These are phyloP conservation scores for Choloepus hoffmanni DNA, from an alignment of 2,113 vertebrate genomes.

Conservation along the genomic window DNA sequence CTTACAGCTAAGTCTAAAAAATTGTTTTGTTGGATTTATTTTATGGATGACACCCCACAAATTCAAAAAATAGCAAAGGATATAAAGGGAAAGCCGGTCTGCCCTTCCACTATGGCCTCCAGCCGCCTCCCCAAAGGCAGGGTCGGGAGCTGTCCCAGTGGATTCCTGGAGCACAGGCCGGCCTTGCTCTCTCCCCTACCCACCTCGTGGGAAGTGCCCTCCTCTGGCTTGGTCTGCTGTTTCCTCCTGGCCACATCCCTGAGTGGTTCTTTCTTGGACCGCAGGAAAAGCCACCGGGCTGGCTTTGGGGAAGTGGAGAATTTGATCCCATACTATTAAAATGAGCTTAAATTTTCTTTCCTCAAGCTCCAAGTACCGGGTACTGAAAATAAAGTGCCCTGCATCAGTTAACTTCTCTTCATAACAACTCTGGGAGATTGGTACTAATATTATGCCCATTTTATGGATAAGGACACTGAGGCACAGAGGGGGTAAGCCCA, in stretches of 20 bases:
- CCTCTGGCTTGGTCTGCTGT: fast-evolving
- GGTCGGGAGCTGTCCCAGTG: background rate
- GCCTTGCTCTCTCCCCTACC: background rate
- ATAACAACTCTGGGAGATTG: background rate
- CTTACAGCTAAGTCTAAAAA: background rate
- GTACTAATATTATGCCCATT: background rate
- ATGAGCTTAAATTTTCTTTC: background rate
- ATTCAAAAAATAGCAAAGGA: background rate
- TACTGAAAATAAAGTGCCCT: background rate
- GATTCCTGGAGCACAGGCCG: fast-evolving
- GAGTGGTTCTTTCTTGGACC: background rate
- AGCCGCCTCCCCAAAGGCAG: background rate
- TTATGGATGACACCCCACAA: background rate
- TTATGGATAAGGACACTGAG: background rate
- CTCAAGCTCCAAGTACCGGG: background rate
- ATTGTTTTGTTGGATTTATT: background rate
- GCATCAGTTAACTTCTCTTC: background rate
- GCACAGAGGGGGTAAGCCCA: background rate
- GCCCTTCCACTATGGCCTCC: background rate
- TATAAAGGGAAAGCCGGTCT: background rate
- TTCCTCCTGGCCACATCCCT: background rate
- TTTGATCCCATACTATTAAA: background rate
- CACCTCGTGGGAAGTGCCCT: fast-evolving
- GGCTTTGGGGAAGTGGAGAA: background rate
- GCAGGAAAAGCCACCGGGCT: fast-evolving